Evolutionary conservation across 2,888 invertebrate genomes (phyloP), one percentile per base, ranked within the genome.

Genomic region (Drosophila falleni): DNA sequence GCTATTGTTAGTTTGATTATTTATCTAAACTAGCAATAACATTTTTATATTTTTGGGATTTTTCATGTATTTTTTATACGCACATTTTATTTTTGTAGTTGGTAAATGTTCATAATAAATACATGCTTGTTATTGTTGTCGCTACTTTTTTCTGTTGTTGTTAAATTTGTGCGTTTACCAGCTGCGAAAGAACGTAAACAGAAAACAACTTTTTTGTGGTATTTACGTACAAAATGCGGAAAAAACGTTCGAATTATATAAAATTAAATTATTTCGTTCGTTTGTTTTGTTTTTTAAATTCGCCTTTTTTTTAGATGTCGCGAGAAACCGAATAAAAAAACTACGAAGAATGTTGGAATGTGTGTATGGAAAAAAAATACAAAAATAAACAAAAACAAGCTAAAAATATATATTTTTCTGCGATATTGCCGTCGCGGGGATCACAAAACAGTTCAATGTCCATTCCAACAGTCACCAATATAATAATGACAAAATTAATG

Each of bases 281-380:
- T 59, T 78, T 80, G 69, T 80, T 82, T 80, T 80, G 70, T 72
- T 78, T 82, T 62, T 44, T 19, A 60, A 56, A 63, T 85, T 78
- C 71, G 79, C 3, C 3, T 69, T 39, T 74, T 53, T 71, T 55
- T 50, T 46, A 16, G 15, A 33, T 56, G 33, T 42, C 55, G 35
- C 69, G 23, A 51, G 37, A 66, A 64, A 50, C 56, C 78, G 51
- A 58, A 37, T 44, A 39, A 62, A 56, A 42, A 53, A 64, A 55
- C 47, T 42, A 15, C 51, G 47, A 51, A 47, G 39, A 58, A 49
- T 19, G 19, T 13, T 49, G 19, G 42, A 16, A 49, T 11, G 31
- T n/a, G 16, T 11, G 26, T 26, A 49, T 35, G 50, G 13, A 51
- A 5, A 39, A 53, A 26, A 29, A 53, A 8, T 5, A 51, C 2